A percentile compares a stretch with the other conserved stretches of the same genome.
These are phyloP conservation scores for Ophraella communa DNA, from an alignment of 2,888 invertebrate species.

Conservation along the genomic window DNA sequence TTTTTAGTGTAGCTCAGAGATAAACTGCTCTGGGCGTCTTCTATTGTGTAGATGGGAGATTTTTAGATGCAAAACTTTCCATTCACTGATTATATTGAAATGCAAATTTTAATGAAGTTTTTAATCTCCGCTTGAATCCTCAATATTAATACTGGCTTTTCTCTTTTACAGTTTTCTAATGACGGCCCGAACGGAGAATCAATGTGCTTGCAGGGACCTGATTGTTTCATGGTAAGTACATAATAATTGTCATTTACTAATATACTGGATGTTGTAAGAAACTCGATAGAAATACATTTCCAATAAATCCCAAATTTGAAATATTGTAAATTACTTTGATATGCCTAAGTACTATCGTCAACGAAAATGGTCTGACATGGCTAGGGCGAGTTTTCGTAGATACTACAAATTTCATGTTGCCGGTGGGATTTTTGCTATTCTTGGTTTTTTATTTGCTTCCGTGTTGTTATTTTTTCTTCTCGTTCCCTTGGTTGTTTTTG, in stretches of 20 bases:
- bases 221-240: constrained; percentile 73
- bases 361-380: no score
- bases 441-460: no score
- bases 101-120: constrained; percentile 47
- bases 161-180: constrained; percentile 70
- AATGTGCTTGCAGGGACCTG: constrained; percentile 73
- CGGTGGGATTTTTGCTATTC: no score
- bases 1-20: constrained; percentile 2
- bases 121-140: constrained; percentile 37
- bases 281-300: no score
- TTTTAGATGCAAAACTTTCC: constrained; percentile 18
- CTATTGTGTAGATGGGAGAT: constrained; percentile 30
- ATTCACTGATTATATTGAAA: constrained; percentile 39
- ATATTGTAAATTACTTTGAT: no score
- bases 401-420: no score
- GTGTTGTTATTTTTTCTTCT: no score
- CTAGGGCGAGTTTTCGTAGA: no score
- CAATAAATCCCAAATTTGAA: no score
- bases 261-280: not conserved
- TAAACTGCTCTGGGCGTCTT: constrained; percentile 30
- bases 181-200: constrained; percentile 69
- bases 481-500: no score
- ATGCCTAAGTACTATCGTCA: no score
- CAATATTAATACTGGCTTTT: constrained; percentile 48
- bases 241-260: not conserved